Evolutionary conservation across 1,140 invertebrate species (phyloP).

Genomic region (Pseudomyrmex pallidus): DNA sequence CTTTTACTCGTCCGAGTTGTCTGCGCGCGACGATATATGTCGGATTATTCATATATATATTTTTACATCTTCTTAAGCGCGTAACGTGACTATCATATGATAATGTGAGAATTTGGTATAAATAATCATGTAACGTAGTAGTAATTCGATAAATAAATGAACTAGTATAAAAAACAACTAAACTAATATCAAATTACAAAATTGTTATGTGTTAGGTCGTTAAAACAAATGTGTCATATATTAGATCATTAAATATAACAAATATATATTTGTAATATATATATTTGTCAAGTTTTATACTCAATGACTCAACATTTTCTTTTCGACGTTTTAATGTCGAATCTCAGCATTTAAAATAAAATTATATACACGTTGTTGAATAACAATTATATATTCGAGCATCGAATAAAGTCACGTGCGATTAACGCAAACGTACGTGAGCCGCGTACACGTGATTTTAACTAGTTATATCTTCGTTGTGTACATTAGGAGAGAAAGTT

Average conservation of each 20-base stretch:
- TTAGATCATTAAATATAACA: too few relatives aligned
- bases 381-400: not conserved
- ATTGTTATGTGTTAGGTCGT: not conserved
- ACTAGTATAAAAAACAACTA: too few relatives aligned
- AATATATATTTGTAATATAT: too few relatives aligned
- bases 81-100: not conserved
- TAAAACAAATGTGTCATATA: not conserved
- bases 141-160: too few relatives aligned
- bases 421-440: not conserved
- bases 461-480: not conserved
- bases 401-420: slow-evolving; percentile 21
- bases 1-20: not conserved
- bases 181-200: too few relatives aligned
- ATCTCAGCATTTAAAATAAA: not conserved
- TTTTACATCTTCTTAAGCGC: not conserved
- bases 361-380: not conserved
- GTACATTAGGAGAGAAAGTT: too few relatives aligned
- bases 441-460: not conserved
- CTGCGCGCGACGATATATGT: not conserved
- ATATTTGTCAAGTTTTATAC: too few relatives aligned
- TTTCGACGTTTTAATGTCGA: slow-evolving; percentile 37
- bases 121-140: too few relatives aligned
- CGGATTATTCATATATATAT: slow-evolving; percentile 40
- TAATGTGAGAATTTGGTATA: too few relatives aligned
- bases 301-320: not conserved